Evolutionary conservation across 2,888 invertebrate genomes (phyloP).

Genomic region (Antheraea yamamai): DNA sequence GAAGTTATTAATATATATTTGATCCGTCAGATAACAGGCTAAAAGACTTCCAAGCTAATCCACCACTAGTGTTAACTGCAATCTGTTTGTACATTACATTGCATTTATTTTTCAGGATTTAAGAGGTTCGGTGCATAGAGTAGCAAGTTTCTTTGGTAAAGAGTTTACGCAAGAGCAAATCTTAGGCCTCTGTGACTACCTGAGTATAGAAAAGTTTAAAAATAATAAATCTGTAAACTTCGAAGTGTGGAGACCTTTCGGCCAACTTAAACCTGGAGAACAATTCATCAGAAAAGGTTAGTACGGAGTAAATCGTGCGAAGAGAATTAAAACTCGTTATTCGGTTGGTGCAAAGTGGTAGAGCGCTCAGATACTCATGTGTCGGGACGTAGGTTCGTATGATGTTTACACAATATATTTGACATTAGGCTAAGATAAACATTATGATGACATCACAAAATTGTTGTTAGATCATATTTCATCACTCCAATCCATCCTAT

Average conservation of each 20-base stretch:
- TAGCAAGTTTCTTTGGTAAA: slow-evolving; percentile 81
- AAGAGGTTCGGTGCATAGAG: slow-evolving; percentile 60
- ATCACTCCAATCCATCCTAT: too few relatives aligned
- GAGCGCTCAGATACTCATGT: neutral
- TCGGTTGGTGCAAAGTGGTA: neutral
- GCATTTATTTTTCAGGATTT: slow-evolving; percentile 26
- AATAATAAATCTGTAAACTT: slow-evolving; percentile 80
- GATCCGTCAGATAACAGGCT: too few relatives aligned
- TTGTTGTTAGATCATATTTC: neutral
- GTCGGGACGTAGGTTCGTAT: neutral
- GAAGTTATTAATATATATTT: too few relatives aligned
- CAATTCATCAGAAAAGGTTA: slow-evolving; percentile 38
- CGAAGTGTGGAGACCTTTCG: slow-evolving; percentile 21
- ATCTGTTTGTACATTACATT: too few relatives aligned
- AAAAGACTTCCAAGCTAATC: too few relatives aligned
- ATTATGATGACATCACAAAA: too few relatives aligned
- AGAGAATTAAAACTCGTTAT: neutral
- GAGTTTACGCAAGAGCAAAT: slow-evolving; percentile 75
- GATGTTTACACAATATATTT: too few relatives aligned
- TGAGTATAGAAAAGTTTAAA: slow-evolving; percentile 88
- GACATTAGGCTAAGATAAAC: neutral
- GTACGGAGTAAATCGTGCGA: neutral
- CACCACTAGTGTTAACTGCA: too few relatives aligned
- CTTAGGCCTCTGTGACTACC: slow-evolving; percentile 81
- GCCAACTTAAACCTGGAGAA: slow-evolving; percentile 25